These are phyloP conservation scores for Laspeyria flexula DNA, from an alignment of 2,888 invertebrate species.

Conservation along the genomic window DNA sequence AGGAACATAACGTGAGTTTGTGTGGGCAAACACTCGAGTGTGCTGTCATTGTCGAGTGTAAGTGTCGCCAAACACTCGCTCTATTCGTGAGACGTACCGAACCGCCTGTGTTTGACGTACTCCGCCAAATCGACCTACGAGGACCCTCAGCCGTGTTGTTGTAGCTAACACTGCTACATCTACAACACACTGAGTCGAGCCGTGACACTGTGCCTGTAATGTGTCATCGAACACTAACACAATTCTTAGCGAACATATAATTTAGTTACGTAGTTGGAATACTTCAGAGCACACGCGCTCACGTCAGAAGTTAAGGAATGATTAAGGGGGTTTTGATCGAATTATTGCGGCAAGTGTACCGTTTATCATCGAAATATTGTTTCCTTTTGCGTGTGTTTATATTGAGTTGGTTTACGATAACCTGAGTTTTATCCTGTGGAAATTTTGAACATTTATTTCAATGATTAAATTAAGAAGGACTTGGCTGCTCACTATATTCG, in stretches of 20 bases:
- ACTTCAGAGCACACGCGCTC: slow-evolving; percentile 35
- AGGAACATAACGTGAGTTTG: slow-evolving; percentile 53
- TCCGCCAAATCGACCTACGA: slow-evolving; percentile 64
- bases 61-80: slow-evolving; percentile 68
- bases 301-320: slow-evolving; percentile 47
- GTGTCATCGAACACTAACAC: slow-evolving; percentile 40
- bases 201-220: slow-evolving; percentile 37
- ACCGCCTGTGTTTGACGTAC: slow-evolving; percentile 66
- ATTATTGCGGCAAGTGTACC: slow-evolving; percentile 56
- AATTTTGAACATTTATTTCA: too few species aligned
- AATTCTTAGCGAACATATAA: slow-evolving; percentile 39
- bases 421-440: not conserved
- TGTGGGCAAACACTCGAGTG: slow-evolving; percentile 60
- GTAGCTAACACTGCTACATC: slow-evolving; percentile 33
- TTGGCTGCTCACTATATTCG: too few species aligned
- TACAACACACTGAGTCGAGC: slow-evolving; percentile 24
- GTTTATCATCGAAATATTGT: slow-evolving; percentile 39
- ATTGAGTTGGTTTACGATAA: not conserved
- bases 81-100: slow-evolving; percentile 55
- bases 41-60: slow-evolving; percentile 59
- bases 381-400: slow-evolving; percentile 21
- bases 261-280: slow-evolving; percentile 45
- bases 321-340: slow-evolving; percentile 59
- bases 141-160: slow-evolving; percentile 54
- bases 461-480: too few species aligned